Conservation (phyloP, 2,888 invertebrate species). For the Acrobasis repandana region DNA sequence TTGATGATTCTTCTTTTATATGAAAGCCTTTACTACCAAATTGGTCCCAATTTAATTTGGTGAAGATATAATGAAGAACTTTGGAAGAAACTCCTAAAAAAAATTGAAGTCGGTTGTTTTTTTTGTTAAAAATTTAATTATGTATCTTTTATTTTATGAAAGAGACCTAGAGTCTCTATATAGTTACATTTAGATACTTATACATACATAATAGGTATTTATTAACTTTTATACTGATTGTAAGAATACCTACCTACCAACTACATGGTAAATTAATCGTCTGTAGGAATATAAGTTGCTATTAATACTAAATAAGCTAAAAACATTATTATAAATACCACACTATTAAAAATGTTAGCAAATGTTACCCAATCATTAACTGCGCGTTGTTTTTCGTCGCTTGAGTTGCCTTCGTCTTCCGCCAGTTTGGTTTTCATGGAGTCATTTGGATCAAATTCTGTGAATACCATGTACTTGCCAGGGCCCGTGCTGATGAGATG, state of each 20-base stretch:
- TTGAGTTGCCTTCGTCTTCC: conserved; percentile 45
- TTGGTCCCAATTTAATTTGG: too few species aligned
- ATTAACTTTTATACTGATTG: neutral
- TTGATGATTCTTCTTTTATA: too few species aligned
- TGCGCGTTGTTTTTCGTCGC: conserved; percentile 40
- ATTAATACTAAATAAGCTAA: conserved; percentile 65
- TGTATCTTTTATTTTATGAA: too few species aligned
- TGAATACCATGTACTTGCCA: conserved; percentile 69
- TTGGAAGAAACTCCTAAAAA: too few species aligned
- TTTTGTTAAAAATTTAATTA: too few species aligned
- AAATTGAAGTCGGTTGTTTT: too few species aligned
- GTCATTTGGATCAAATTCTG: conserved; percentile 68
- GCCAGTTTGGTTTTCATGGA: conserved; percentile 48
- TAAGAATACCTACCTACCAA: neutral
- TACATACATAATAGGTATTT: neutral
- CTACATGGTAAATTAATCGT: conserved; percentile 32
- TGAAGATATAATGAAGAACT: too few species aligned
- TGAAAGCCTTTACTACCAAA: too few species aligned
- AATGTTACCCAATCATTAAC: conserved; percentile 67
- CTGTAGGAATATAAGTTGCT: conserved; percentile 61
- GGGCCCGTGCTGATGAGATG: conserved; percentile 60
- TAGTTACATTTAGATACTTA: too few species aligned
- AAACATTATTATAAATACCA: conserved; percentile 53
- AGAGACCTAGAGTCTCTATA: too few species aligned
- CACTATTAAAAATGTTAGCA: conserved; percentile 65